Percentiles rank a stretch among this genome's conserved stretches.
Conservation (phyloP, 30 jellyfish, hydroid and myxozoan genomes). For the Chrysaora quinquecirrha region DNA sequence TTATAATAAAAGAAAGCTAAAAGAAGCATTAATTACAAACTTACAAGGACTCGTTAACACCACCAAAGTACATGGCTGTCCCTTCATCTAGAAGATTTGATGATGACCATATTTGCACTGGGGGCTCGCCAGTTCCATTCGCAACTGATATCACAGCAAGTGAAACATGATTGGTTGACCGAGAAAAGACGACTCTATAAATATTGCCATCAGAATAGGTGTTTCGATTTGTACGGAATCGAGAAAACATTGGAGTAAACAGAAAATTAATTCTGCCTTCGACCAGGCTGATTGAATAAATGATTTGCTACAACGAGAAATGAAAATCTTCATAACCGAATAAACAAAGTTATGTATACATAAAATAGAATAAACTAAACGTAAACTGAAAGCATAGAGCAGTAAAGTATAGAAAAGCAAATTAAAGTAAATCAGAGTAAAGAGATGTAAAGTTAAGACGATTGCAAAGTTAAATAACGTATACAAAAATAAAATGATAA, state of each 20-base stretch:
- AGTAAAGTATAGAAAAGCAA: not conserved
- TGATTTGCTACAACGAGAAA: not conserved
- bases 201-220: conserved; percentile 64
- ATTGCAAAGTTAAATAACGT: not conserved
- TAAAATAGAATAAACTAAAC: not conserved
- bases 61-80: conserved; percentile 56
- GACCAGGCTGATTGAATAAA: conserved; percentile 23
- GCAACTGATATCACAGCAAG: conserved; percentile 42
- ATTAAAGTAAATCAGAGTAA: not conserved
- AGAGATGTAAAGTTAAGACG: too few relatives aligned
- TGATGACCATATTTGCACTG: not conserved
- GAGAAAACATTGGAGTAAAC: not conserved
- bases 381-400: not conserved
- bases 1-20: too few relatives aligned
- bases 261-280: conserved; percentile 29
- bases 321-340: not conserved
- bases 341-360: not conserved
- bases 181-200: conserved; percentile 14
- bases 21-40: too few relatives aligned
- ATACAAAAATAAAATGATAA: too few relatives aligned
- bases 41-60: conserved; percentile 55
- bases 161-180: conserved; percentile 15
- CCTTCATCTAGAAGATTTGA: conserved; percentile 51
- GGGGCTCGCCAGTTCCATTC: conserved; percentile 38
- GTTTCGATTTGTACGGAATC: conserved; percentile 9